These are phyloP conservation scores for Gymnogyps californianus DNA, from an alignment of 2,113 vertebrate genomes.

Conservation along the genomic window DNA sequence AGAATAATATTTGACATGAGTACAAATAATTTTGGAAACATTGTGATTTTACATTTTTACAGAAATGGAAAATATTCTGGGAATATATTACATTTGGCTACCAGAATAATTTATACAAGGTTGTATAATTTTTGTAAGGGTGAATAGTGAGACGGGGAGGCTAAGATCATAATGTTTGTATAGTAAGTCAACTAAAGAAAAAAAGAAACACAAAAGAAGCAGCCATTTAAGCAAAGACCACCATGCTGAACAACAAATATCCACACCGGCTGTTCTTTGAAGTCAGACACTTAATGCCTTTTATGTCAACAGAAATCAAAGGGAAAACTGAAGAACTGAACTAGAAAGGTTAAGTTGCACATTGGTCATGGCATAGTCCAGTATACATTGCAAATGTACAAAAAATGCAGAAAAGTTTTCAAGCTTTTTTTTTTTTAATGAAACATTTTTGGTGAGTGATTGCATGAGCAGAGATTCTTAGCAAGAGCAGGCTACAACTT, in stretches of 20 bases:
- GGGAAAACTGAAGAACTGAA: background rate
- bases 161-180: background rate
- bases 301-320: constrained; percentile 29
- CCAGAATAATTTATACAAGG: background rate
- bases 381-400: background rate
- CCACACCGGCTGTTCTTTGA: constrained; percentile 6
- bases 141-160: background rate
- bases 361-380: background rate
- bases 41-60: background rate
- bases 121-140: background rate
- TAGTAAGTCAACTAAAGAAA: background rate
- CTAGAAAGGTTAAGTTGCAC: constrained; percentile 2
- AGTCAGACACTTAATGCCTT: constrained; percentile 13
- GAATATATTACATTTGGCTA: background rate
- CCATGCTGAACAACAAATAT: constrained; percentile 18
- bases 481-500: background rate
- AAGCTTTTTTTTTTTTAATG: background rate
- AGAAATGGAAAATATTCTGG: background rate
- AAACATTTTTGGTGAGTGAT: background rate
- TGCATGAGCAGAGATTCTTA: background rate
- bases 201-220: background rate
- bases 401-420: background rate
- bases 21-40: background rate
- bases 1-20: background rate
- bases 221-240: background rate